phyloP scores from a whole-genome alignment of 1,140 invertebrate species.

The Danaus melanippus region DNA sequence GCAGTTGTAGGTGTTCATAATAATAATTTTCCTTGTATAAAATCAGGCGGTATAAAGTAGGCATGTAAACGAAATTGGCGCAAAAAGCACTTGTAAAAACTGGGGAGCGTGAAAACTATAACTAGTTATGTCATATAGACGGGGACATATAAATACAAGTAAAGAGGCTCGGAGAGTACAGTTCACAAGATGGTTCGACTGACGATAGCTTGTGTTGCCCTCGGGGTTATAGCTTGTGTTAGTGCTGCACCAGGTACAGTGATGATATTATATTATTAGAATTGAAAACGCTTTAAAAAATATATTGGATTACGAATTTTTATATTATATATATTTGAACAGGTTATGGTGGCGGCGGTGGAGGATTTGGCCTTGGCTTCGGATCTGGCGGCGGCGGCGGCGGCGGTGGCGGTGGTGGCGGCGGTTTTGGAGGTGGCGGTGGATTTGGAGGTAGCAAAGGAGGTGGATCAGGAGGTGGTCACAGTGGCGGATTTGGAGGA shows the following conservation, averaged over 20 bases:
- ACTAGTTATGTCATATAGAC: too few species aligned
- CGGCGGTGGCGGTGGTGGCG: slow-evolving; percentile 14
- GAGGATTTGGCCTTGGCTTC: slow-evolving; percentile 8
- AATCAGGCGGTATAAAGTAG: too few species aligned
- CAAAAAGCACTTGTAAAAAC: too few species aligned
- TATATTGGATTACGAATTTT: too few species aligned
- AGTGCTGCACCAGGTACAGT: background rate
- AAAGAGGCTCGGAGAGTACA: too few species aligned
- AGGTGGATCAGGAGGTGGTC: slow-evolving; percentile 5
- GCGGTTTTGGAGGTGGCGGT: slow-evolving; percentile 15
- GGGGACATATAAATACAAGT: too few species aligned
- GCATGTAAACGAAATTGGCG: too few species aligned
- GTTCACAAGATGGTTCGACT: background rate
- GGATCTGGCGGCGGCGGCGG: slow-evolving; percentile 16
- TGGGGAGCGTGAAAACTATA: too few species aligned
- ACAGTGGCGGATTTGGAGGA: slow-evolving; percentile 12
- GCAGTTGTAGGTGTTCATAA: too few species aligned
- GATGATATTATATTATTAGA: background rate
- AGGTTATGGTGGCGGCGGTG: background rate
- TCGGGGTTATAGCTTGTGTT: slow-evolving; percentile 2
- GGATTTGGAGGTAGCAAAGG: slow-evolving; percentile 16
- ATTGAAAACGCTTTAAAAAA: background rate
- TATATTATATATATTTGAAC: too few species aligned
- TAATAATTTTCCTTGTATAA: too few species aligned
- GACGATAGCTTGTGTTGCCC: slow-evolving; percentile 2